Evolutionary conservation across 2,797 vertebrate species (phyloP).

Genomic region (Glossophaga mutica): DNA sequence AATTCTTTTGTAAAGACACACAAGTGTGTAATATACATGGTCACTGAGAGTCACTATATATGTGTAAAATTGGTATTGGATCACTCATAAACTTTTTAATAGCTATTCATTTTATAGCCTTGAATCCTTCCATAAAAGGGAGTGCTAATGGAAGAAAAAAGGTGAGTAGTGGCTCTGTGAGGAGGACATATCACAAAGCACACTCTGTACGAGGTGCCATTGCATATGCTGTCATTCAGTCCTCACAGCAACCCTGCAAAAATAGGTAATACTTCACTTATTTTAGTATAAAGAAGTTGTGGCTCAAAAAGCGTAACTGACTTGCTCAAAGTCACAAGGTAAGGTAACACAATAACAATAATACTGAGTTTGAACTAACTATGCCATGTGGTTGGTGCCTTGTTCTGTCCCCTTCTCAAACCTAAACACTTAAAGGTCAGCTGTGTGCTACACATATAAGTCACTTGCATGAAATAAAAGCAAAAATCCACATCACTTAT

Average conservation of each 20-base stretch:
- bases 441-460: neutral
- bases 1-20: conserved; percentile 47
- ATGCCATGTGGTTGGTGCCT: neutral
- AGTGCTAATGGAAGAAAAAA: neutral
- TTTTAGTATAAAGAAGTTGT: neutral
- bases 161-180: neutral
- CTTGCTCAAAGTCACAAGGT: neutral
- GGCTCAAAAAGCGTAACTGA: neutral
- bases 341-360: neutral
- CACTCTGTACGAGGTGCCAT: too few relatives aligned
- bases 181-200: neutral
- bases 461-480: neutral
- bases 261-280: neutral
- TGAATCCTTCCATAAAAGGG: neutral
- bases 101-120: neutral
- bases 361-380: neutral
- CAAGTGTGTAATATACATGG: neutral
- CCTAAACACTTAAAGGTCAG: neutral
- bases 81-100: neutral
- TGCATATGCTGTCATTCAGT: neutral
- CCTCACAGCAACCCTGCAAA: neutral
- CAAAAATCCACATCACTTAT: neutral
- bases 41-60: neutral
- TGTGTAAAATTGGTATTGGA: conserved; percentile 1
- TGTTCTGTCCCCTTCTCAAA: neutral